These are phyloP conservation scores for Drosophila infuscata DNA, from an alignment of 2,888 invertebrate genomes.

Conservation along the genomic window DNA sequence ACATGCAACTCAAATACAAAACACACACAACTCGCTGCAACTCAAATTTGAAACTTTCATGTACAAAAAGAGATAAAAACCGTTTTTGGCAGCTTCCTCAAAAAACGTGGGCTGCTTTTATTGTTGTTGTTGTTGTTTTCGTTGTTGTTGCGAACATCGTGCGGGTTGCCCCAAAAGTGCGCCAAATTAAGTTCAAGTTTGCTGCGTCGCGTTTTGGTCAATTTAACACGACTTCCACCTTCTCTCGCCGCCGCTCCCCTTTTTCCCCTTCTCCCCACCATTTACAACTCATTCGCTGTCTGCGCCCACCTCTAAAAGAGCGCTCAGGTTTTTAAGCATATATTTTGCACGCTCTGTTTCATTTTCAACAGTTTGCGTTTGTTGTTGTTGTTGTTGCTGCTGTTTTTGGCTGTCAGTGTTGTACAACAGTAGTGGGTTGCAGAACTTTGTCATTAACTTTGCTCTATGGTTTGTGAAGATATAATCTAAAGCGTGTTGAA, in stretches of 20 bases:
- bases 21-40: slow-evolving; percentile 1
- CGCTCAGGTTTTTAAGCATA: slow-evolving; percentile 57
- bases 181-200: slow-evolving; percentile 69
- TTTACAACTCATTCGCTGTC: slow-evolving; percentile 14
- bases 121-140: background rate
- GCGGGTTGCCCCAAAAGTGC: slow-evolving; percentile 51
- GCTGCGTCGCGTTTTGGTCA: slow-evolving; percentile 69
- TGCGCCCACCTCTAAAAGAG: slow-evolving; percentile 33
- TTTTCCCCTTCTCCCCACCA: too few species aligned
- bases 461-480: slow-evolving; percentile 10
- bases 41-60: slow-evolving; percentile 15
- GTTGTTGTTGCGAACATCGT: slow-evolving; percentile 24
- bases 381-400: slow-evolving; percentile 11
- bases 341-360: slow-evolving; percentile 64
- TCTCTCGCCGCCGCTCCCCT: background rate
- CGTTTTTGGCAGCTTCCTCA: slow-evolving; percentile 47
- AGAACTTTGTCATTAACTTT: slow-evolving; percentile 39
- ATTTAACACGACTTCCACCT: slow-evolving; percentile 58
- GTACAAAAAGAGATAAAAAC: slow-evolving; percentile 12
- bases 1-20: slow-evolving; percentile 16
- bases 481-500: slow-evolving; percentile 6
- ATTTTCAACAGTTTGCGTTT: slow-evolving; percentile 43
- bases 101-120: background rate
- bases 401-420: slow-evolving; percentile 12
- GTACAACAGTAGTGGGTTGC: slow-evolving; percentile 14